phyloP scores from a whole-genome alignment of 2,888 invertebrate genomes.

The Orthonevra nobilis region DNA sequence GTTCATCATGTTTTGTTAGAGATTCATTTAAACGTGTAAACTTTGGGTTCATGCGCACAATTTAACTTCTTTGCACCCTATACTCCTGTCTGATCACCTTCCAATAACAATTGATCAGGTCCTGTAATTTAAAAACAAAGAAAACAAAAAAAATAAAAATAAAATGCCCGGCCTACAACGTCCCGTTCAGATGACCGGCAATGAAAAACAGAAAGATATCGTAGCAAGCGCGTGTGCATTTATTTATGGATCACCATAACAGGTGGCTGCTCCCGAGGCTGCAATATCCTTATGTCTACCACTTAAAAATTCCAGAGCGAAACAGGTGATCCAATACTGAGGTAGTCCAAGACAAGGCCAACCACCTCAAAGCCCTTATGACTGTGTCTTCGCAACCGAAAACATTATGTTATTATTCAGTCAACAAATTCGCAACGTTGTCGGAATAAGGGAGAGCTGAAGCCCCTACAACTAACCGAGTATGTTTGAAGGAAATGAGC shows the following conservation, averaged over 20 bases:
- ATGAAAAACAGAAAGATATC: slow-evolving; percentile 24
- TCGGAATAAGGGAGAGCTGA: neutral
- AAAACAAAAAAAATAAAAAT: too few relatives aligned
- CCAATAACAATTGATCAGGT: slow-evolving; percentile 35
- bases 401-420: slow-evolving; percentile 57
- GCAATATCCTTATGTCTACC: slow-evolving; percentile 6
- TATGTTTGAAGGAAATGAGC: slow-evolving; percentile 58
- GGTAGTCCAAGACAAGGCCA: slow-evolving; percentile 24
- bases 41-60: too few relatives aligned
- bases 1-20: too few relatives aligned
- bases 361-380: slow-evolving; percentile 10
- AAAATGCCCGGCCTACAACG: slow-evolving; percentile 7
- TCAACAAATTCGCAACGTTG: slow-evolving; percentile 49
- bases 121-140: slow-evolving; percentile 50
- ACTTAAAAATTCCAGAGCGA: slow-evolving; percentile 51
- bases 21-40: too few relatives aligned
- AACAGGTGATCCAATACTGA: slow-evolving; percentile 52
- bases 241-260: slow-evolving; percentile 36
- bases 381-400: neutral
- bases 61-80: slow-evolving; percentile 27
- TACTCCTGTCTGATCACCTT: neutral
- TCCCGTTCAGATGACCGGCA: slow-evolving; percentile 41
- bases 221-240: slow-evolving; percentile 21
- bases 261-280: slow-evolving; percentile 60
- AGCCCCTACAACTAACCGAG: neutral